Evolutionary conservation across 1,140 invertebrate genomes (phyloP).

Genomic region (Drosophila baimaii): DNA sequence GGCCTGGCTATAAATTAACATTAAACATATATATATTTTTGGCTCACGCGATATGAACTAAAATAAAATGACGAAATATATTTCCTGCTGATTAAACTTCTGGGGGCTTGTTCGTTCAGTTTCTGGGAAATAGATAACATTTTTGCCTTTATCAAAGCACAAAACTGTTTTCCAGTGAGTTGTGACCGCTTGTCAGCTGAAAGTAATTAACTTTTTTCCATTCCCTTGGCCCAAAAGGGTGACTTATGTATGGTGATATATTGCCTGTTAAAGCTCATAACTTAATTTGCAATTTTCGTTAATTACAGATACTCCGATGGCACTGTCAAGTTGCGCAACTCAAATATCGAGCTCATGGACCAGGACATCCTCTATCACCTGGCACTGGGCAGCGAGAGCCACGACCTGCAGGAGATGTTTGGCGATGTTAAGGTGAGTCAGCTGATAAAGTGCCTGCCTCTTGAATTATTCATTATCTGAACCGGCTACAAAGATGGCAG

Average conservation of each 20-base stretch:
- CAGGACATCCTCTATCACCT: slow-evolving; percentile 98
- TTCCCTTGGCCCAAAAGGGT: neutral
- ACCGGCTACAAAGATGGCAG: slow-evolving; percentile 6
- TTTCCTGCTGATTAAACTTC: slow-evolving; percentile 28
- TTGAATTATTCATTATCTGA: slow-evolving; percentile 19
- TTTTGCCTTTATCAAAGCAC: slow-evolving; percentile 15
- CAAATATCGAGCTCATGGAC: slow-evolving; percentile 95
- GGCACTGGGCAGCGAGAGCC: slow-evolving; percentile 94
- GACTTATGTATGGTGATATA: neutral
- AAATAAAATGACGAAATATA: slow-evolving; percentile 9
- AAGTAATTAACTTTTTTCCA: slow-evolving; percentile 32
- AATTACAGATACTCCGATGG: slow-evolving; percentile 90
- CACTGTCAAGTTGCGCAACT: slow-evolving; percentile 92
- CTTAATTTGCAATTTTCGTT: neutral
- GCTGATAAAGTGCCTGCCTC: too few species aligned
- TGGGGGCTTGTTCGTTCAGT: slow-evolving; percentile 32
- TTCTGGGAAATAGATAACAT: slow-evolving; percentile 29
- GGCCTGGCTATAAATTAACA: neutral
- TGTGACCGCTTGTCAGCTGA: slow-evolving; percentile 15
- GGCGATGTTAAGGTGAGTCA: slow-evolving; percentile 95
- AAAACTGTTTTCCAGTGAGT: slow-evolving; percentile 11
- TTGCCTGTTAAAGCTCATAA: neutral
- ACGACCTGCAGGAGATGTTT: slow-evolving; percentile 98
- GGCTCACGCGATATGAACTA: neutral
- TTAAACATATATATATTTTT: too few species aligned